Percentiles rank a stretch among this genome's conserved stretches.
Conservation (phyloP, 1,140 invertebrate species). For the Drosophila pruinosa region DNA sequence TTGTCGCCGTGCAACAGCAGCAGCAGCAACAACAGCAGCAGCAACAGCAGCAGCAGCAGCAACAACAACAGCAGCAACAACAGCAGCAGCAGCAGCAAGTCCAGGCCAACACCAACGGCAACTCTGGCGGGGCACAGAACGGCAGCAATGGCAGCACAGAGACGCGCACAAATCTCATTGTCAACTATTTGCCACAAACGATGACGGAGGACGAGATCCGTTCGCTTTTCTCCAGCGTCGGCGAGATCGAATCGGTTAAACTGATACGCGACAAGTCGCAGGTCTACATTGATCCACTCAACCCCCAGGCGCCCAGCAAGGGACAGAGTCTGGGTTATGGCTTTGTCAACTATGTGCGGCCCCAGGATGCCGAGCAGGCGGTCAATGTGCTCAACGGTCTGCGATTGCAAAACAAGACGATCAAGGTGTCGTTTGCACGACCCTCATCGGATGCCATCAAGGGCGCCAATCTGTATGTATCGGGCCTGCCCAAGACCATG, state of each 20-base stretch:
- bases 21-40: conserved; percentile 52
- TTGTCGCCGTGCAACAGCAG: conserved; percentile 72
- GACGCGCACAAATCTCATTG: conserved; percentile 90
- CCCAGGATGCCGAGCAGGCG: conserved; percentile 93
- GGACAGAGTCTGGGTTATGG: conserved; percentile 95
- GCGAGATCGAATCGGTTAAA: conserved; percentile 95
- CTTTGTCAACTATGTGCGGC: conserved; percentile 93
- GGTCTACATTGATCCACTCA: conserved; percentile 83
- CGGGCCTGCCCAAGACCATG: conserved; percentile 92
- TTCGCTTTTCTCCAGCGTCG: conserved; percentile 92
- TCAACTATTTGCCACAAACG: conserved; percentile 95
- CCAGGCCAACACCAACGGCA: conserved; percentile 65
- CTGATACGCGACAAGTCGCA: conserved; percentile 94
- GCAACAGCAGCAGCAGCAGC: conserved; percentile 44
- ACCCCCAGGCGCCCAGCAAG: conserved; percentile 81
- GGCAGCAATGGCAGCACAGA: conserved; percentile 77
- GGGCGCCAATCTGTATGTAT: conserved; percentile 94
- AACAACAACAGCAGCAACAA: conserved; percentile 31
- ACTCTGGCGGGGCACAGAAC: conserved; percentile 61
- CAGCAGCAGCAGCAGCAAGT: conserved; percentile 36
- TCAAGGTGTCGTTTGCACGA: conserved; percentile 95
- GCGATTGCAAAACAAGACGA: conserved; percentile 93
- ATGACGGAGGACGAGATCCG: conserved; percentile 96
- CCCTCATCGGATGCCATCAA: conserved; percentile 95
- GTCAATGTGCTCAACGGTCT: conserved; percentile 94